Base-by-base conservation (phyloP, 2,113 vertebrate genomes). In the Gorsachius goisagi region DNA sequence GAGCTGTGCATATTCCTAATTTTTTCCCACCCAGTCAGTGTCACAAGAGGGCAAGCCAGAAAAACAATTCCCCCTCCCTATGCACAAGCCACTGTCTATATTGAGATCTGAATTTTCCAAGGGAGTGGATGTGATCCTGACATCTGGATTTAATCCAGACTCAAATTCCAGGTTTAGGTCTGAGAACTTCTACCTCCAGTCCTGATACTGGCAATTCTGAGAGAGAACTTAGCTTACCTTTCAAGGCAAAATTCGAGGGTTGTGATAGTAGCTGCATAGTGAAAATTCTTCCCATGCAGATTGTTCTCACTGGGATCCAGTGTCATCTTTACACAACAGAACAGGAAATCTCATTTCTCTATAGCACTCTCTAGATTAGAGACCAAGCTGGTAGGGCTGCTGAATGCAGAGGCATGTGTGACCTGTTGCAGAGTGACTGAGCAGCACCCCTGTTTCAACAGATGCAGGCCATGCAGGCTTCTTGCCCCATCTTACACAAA, bases 61-160 rank as follows among this genome's bases (percentile, higher is more conserved):
- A 82, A 94, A 96, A 95, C 56, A 91, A 16, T 35, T 71, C 20
- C 44, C 69, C 41, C 7, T 93, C 56, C 33, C 77, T 52, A 30
- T 0, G 0, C 72, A 74, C 41, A 78, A 84, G 47, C 60, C 24
- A 33, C 63, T 76, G 24, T 91, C 87, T 96, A 76, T 95, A 85
- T 58, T 76, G 91, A 96, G 94, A 85, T 60, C 39, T 82, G 62
- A 94, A 85, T 88, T 96, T 96, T 97, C 85, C 15, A 21, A 88
- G 53, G 74, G 33, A 75, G 53, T 89, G 85, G 69, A 85, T 96
- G 87, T 37, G 87, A 89, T 89, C 62, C 71, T 88, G 77, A 91
- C 95, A 94, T 96, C 89, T 97, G 96, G 95, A 94, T 89, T 93
- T 85, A 82, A 73, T 89, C 87, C 95, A 97, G 71, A 41, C 37